phyloP scores from a whole-genome alignment of 2,797 vertebrate genomes.

The Potorous gilbertii region DNA sequence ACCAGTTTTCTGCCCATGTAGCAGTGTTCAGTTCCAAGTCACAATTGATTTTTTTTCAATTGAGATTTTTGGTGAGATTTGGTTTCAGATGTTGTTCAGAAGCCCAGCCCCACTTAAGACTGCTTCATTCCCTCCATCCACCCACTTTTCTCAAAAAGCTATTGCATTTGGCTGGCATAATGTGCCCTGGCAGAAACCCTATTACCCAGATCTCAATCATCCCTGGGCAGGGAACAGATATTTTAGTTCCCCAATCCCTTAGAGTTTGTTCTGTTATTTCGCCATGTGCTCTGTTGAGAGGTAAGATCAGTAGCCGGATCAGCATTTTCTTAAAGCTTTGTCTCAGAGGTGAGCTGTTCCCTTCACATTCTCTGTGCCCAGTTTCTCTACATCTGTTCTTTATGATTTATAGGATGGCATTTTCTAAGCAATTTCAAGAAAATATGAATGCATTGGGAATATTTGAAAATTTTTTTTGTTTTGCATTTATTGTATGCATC shows the following conservation, averaged over 20 bases:
- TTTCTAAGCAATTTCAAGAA: background rate
- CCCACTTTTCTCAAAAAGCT: background rate
- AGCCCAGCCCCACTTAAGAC: background rate
- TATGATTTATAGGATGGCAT: background rate
- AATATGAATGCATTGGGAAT: background rate
- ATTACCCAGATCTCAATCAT: background rate
- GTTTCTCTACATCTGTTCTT: background rate
- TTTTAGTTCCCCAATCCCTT: background rate
- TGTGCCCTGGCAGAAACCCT: background rate
- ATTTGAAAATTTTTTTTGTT: background rate
- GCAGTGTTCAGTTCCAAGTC: slow-evolving; percentile 6
- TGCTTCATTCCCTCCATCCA: background rate
- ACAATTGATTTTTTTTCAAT: background rate
- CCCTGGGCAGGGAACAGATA: too few species aligned
- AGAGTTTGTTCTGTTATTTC: background rate
- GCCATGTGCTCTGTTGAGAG: background rate
- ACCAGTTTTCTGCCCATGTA: background rate
- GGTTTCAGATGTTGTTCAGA: slow-evolving; percentile 15
- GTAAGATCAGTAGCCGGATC: background rate
- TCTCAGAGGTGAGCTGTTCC: background rate
- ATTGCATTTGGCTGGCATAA: background rate
- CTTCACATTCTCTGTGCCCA: background rate
- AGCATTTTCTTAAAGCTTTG: slow-evolving; percentile 10
- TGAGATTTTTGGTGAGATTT: slow-evolving; percentile 1
- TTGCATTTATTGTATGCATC: background rate